Base-by-base conservation (phyloP, 2,888 invertebrate species). In the Listrodromus nycthemerus region DNA sequence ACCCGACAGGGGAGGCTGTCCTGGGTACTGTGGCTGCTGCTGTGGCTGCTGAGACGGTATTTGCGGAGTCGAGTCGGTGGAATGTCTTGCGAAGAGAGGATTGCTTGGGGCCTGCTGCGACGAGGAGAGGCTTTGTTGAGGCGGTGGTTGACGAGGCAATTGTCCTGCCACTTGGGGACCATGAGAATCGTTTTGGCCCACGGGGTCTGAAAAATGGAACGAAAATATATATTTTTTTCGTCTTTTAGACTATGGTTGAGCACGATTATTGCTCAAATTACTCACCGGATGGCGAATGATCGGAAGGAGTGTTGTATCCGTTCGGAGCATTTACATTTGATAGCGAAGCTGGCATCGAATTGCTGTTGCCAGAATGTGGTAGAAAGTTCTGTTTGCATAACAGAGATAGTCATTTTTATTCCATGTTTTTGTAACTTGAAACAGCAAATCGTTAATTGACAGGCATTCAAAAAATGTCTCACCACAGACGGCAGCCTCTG, bases 251-350 rank as follows among this genome's bases (percentile, higher is more conserved):
- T 0, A 16, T 41, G 41, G 16, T 16, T 41, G 2, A 3, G n/a
- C 10, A 55, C 10, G 19, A 45, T 65, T 4, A 13, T 6, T 71
- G 21, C 16, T 73, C 27, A n/a, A 24, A 7, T 55, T 75, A 24
- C 80, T 45, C 79, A 80, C 87, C 88, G 67, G 86, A 84, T 67
- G 88, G 79, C 13, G 84, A 82, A 61, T 87, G 85, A 85, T 90
- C 91, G 33, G 87, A 67, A 37, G 88, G 80, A 81, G 86, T 88
- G 45, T 87, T 90, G 61, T 89, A 89, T 71, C 91, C 92, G 86
- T 61, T 61, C 6, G 58, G 27, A 61, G 58, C 58, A 30, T 91
- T 92, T n/a, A 90, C 73, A 79, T 89, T 87, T 6, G 89, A 84
- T 52, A 87, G 61, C n/a, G 86, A 67, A 74, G 61, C 76, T 1